These are phyloP conservation scores for Idaea dimidiata DNA, from an alignment of 2,888 invertebrate genomes.

Conservation along the genomic window DNA sequence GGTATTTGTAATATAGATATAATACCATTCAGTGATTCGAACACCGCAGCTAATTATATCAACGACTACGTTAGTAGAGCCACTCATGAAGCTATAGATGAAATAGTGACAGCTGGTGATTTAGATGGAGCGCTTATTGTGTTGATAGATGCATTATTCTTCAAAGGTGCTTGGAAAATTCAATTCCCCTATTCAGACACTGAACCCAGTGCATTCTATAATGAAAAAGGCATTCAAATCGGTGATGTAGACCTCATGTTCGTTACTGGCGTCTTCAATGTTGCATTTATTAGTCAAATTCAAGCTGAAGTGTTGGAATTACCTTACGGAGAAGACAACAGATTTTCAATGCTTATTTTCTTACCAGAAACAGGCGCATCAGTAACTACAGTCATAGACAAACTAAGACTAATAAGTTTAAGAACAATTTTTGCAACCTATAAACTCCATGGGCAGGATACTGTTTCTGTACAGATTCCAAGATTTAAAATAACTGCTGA, in stretches of 20 bases:
- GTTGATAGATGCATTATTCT: constrained; percentile 61
- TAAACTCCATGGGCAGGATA: constrained; percentile 48
- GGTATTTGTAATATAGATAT: constrained; percentile 44
- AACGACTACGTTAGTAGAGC: constrained; percentile 52
- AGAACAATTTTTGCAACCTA: constrained; percentile 68
- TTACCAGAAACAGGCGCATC: constrained; percentile 75
- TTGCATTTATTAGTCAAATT: constrained; percentile 36
- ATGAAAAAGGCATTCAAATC: constrained; percentile 40
- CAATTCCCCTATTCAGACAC: constrained; percentile 51
- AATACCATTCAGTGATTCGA: constrained; percentile 44
- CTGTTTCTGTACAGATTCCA: constrained; percentile 80
- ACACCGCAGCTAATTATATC: constrained; percentile 43
- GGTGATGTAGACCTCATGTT: constrained; percentile 65
- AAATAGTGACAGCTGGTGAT: constrained; percentile 53
- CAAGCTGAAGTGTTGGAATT: constrained; percentile 56
- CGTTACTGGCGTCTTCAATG: constrained; percentile 38
- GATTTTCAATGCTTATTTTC: constrained; percentile 82
- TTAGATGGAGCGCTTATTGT: constrained; percentile 44
- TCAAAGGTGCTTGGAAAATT: constrained; percentile 59
- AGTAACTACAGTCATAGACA: constrained; percentile 66
- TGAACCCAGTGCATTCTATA: constrained; percentile 50
- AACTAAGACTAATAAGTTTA: constrained; percentile 67
- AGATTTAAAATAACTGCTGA: constrained; percentile 80
- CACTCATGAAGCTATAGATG: constrained; percentile 57
- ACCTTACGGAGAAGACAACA: constrained; percentile 50